phyloP scores from a whole-genome alignment of 2,113 vertebrate genomes.

The Ariopsis seemanni region DNA sequence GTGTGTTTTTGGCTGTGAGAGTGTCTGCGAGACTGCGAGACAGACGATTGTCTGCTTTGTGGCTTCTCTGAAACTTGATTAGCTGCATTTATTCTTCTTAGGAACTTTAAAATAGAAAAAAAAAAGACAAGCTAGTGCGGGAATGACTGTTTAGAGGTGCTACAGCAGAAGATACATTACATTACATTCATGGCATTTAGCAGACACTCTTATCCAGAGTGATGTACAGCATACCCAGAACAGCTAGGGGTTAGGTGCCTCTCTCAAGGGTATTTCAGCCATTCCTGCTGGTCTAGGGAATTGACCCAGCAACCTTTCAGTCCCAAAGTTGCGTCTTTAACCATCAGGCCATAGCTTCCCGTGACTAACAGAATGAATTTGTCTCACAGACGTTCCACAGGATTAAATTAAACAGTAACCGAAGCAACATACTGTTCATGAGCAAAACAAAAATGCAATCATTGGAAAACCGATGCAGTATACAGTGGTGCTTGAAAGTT shows the following conservation, averaged over 20 bases:
- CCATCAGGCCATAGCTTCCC: too few species aligned
- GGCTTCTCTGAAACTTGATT: not conserved
- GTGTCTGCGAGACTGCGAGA: not conserved
- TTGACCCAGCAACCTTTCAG: too few species aligned
- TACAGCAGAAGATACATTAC: not conserved
- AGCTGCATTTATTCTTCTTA: not conserved
- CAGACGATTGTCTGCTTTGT: not conserved
- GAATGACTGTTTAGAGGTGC: not conserved
- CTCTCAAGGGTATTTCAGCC: too few species aligned
- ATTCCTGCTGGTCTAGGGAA: too few species aligned
- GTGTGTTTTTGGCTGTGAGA: not conserved
- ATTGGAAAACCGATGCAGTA: not conserved
- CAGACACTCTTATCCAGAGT: too few species aligned
- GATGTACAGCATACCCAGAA: too few species aligned
- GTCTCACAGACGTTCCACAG: not conserved
- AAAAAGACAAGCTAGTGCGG: not conserved
- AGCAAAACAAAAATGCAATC: not conserved
- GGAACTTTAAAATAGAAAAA: not conserved
- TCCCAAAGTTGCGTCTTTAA: too few species aligned
- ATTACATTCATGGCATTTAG: too few species aligned
- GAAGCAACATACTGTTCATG: not conserved
- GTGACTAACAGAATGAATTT: not conserved
- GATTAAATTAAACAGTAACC: not conserved
- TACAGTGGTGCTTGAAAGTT: not conserved
- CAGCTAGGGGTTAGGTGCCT: too few species aligned